Evolutionary conservation across 2,888 invertebrate species (phyloP).

Genomic region (Candidula unifasciata): DNA sequence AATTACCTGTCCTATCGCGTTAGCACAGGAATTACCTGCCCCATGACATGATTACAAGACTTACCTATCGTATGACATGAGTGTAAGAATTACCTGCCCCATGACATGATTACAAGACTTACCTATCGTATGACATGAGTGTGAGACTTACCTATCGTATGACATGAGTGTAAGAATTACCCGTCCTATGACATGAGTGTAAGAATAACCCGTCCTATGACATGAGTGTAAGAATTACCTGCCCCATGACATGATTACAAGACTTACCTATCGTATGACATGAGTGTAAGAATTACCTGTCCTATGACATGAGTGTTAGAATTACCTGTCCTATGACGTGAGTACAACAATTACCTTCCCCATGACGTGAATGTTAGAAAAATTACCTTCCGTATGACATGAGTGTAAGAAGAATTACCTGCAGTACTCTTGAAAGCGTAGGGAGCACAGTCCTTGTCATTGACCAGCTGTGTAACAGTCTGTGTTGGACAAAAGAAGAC

Average conservation of each 20-base stretch:
- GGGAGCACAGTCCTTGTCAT: conserved; percentile 83
- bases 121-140: neutral
- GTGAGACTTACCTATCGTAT: neutral
- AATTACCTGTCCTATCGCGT: neutral
- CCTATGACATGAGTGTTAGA: neutral
- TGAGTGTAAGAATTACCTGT: conserved; percentile 80
- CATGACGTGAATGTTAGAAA: neutral
- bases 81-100: conserved; percentile 81
- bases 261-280: neutral
- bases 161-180: neutral
- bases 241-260: no score
- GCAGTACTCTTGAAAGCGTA: conserved; percentile 83
- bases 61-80: neutral
- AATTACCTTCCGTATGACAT: neutral
- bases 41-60: no score
- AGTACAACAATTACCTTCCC: no score
- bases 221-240: no score
- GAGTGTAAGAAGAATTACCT: conserved; percentile 79
- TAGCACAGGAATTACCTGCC: conserved; percentile 80
- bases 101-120: no score
- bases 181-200: neutral
- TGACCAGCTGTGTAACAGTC: conserved; percentile 80
- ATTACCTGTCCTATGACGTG: no score
- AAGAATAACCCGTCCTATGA: no score
- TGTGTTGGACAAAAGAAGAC: neutral